Base-by-base conservation (phyloP, 2,797 vertebrate genomes). In the Lagocephalus sceleratus region DNA sequence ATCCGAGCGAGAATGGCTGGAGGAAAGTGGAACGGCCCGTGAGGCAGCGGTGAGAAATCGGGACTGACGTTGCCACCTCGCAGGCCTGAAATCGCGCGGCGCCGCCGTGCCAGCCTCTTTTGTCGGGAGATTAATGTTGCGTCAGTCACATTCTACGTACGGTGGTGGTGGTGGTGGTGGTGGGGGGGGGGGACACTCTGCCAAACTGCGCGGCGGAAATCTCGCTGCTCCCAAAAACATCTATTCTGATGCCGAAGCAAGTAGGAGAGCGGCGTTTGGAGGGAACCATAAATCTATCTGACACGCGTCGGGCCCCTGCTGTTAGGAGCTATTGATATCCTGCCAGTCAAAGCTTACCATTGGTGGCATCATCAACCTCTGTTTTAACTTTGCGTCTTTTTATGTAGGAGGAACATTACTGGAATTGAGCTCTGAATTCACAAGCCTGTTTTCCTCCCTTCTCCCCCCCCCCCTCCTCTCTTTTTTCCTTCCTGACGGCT, bases 51-150 rank as follows among this genome's bases (percentile, higher is more conserved):
- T 86, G 87, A 77, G 82, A 88, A 90, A 89, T 89, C 6, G 20
- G 72, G 84, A 79, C 54, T 79, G 87, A 89, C 89, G 71, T 81
- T 66, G 80, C 85, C 84, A 86, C 85, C 82, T 80, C 81, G 51
- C 56, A 64, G 76, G 66, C 80, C 81, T 80, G 82, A 83, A 83
- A 88, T 82, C 71, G 76, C 52, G 68, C 53, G 43, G 72, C 62
- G 76, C 76, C 65, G 68, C 82, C 54, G 78, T 86, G 88, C 83
- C 84, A 81, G 74, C 66, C 59, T 71, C 82, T 81, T n/a, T 85
- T 88, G 83, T 86, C 68, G 66, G 59, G 78, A 85, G 87, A 88
- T 87, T 85, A 86, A 83, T 84, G 81, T 86, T 87, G 80, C 84
- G 79, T 89, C 87, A 86, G 84, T 84, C 81, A 68, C 82, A 85